These are phyloP conservation scores for Sebastes taczanowskii DNA, from an alignment of 2,797 vertebrate species.

Conservation along the genomic window DNA sequence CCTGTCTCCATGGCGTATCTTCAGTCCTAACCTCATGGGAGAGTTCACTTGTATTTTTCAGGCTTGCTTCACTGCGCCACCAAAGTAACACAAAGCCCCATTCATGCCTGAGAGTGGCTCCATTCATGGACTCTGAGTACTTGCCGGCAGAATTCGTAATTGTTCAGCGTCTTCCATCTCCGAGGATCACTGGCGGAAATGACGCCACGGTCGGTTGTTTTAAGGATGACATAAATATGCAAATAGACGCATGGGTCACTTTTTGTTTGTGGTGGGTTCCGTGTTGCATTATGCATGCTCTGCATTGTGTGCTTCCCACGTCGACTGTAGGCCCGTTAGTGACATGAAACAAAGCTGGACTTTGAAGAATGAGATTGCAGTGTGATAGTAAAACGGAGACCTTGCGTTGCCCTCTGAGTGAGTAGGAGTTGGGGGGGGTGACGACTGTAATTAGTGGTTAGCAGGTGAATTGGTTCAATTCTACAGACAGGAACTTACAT, in stretches of 20 bases:
- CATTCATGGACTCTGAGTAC: constrained; percentile 82
- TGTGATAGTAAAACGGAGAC: constrained; percentile 21
- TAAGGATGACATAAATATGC: constrained; percentile 73
- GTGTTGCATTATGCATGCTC: constrained; percentile 54
- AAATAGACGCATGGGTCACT: constrained; percentile 50
- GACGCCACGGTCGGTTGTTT: constrained; percentile 71
- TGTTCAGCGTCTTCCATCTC: constrained; percentile 81
- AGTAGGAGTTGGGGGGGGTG: background rate
- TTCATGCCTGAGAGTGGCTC: constrained; percentile 79
- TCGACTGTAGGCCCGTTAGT: background rate
- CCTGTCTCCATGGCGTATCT: constrained; percentile 73
- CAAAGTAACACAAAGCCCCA: constrained; percentile 79
- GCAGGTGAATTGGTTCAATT: background rate
- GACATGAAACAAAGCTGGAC: constrained; percentile 49
- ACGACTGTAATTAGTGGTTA: background rate
- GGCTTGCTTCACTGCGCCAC: constrained; percentile 64
- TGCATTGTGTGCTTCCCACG: constrained; percentile 62
- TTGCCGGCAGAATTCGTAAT: constrained; percentile 82
- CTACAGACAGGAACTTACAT: background rate
- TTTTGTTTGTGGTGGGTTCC: constrained; percentile 58
- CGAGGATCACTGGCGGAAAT: constrained; percentile 76
- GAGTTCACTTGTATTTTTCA: constrained; percentile 80
- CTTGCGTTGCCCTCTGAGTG: background rate
- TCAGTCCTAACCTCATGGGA: constrained; percentile 81
- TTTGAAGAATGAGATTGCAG: constrained; percentile 38